Conservation (phyloP, 2,113 vertebrate species). For the Pseudorasbora parva region DNA sequence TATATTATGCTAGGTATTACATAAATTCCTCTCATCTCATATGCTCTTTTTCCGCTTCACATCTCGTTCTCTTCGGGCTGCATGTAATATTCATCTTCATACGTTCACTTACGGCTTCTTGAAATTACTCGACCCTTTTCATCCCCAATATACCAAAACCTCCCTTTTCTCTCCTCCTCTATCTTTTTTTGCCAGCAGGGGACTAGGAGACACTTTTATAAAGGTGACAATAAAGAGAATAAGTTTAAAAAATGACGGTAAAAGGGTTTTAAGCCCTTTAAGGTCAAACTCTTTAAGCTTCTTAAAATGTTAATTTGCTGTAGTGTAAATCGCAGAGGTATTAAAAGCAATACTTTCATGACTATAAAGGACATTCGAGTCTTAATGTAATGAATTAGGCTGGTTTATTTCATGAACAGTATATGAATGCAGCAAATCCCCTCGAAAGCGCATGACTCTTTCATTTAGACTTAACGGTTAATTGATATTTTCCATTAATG, state of each 20-base stretch:
- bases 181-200: constrained; percentile 70
- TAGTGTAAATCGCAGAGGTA: constrained; percentile 4
- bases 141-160: not conserved
- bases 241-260: constrained; percentile 61
- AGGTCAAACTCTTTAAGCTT: not conserved
- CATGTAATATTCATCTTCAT: not conserved
- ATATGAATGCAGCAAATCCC: not conserved
- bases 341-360: not conserved
- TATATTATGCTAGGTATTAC: not conserved
- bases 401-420: not conserved
- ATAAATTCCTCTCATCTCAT: not conserved
- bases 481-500: not conserved
- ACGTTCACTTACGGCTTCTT: not conserved
- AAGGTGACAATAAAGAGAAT: constrained; percentile 81
- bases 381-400: constrained; percentile 2
- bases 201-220: constrained; percentile 78
- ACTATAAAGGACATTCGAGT: not conserved
- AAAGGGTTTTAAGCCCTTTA: not conserved
- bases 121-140: not conserved
- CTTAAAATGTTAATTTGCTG: not conserved
- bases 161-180: not conserved
- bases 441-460: not conserved
- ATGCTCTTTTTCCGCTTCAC: not conserved
- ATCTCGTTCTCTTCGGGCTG: not conserved
- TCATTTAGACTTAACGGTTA: not conserved